A percentile compares a stretch with the other conserved stretches of the same genome.
Conservation (phyloP, 2,113 vertebrate species). For the Eonycteris spelaea region DNA sequence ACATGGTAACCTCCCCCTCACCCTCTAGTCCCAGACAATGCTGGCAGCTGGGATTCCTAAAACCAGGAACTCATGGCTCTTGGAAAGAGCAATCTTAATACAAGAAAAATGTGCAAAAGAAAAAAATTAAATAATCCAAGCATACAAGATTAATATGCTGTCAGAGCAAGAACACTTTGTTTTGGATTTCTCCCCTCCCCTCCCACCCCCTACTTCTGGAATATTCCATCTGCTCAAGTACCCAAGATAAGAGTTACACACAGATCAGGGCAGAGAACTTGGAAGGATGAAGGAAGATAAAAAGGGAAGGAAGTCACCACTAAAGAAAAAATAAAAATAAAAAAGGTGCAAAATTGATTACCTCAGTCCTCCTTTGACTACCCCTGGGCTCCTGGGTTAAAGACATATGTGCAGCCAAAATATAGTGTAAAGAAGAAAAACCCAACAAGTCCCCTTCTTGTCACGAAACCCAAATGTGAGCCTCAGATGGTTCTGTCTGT, state of each 20-base stretch:
- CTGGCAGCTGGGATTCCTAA: slow-evolving; percentile 66
- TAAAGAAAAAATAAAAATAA: slow-evolving; percentile 66
- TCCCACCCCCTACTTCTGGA: slow-evolving; percentile 53
- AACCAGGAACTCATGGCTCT: slow-evolving; percentile 77
- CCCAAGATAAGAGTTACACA: slow-evolving; percentile 80
- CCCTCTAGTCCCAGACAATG: slow-evolving; percentile 64
- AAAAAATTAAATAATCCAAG: slow-evolving; percentile 83
- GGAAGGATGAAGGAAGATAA: slow-evolving; percentile 63
- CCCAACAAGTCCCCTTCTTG: slow-evolving; percentile 72
- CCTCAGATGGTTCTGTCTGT: slow-evolving; percentile 70
- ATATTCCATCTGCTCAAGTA: slow-evolving; percentile 77
- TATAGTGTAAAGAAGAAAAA: slow-evolving; percentile 69
- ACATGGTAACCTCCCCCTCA: slow-evolving; percentile 1
- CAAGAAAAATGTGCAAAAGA: slow-evolving; percentile 85
- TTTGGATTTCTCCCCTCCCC: slow-evolving; percentile 70
- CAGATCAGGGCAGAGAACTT: slow-evolving; percentile 69
- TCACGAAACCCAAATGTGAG: slow-evolving; percentile 65
- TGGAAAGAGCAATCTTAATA: slow-evolving; percentile 81
- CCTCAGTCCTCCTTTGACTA: slow-evolving; percentile 81
- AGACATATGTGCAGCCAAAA: slow-evolving; percentile 80
- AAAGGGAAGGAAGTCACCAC: slow-evolving; percentile 76
- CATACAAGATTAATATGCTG: slow-evolving; percentile 79
- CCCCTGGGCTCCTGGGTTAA: slow-evolving; percentile 79
- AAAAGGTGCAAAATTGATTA: slow-evolving; percentile 80
- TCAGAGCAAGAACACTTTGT: slow-evolving; percentile 78